These are phyloP conservation scores for Accipiter virgatus DNA, from an alignment of 2,113 vertebrate genomes.

Conservation along the genomic window DNA sequence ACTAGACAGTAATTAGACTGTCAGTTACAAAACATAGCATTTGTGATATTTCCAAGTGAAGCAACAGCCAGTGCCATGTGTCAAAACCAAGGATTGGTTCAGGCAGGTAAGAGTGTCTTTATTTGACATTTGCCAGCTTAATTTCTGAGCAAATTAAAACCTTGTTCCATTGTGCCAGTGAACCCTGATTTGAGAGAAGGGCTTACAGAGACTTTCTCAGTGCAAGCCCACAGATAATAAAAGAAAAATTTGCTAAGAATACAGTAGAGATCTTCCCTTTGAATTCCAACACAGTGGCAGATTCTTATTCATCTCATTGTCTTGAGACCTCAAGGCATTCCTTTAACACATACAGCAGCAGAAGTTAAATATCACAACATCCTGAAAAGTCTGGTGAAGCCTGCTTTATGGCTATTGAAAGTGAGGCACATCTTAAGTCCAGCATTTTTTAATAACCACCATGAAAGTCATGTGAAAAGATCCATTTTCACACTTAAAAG, in stretches of 20 bases:
- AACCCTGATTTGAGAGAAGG: conserved; percentile 2
- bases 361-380: not conserved
- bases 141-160: conserved; percentile 49
- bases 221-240: not conserved
- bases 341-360: not conserved
- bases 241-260: conserved; percentile 19
- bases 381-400: not conserved
- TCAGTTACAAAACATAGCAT: conserved; percentile 49
- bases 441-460: not conserved
- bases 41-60: conserved; percentile 44
- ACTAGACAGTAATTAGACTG: conserved; percentile 48
- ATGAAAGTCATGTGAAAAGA: not conserved
- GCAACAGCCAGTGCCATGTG: not conserved
- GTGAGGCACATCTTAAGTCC: accelerated
- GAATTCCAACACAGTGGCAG: not conserved
- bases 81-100: conserved; percentile 52
- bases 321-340: not conserved
- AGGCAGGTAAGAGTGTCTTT: conserved; percentile 57
- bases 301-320: not conserved
- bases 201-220: conserved; percentile 31
- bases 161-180: not conserved
- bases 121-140: conserved; percentile 24
- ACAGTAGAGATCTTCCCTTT: not conserved
- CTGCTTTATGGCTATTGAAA: not conserved
- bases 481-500: not conserved